Base-by-base conservation (phyloP, 53 echinoderm and acorn worm species). In the Glandiceps talaboti region DNA sequence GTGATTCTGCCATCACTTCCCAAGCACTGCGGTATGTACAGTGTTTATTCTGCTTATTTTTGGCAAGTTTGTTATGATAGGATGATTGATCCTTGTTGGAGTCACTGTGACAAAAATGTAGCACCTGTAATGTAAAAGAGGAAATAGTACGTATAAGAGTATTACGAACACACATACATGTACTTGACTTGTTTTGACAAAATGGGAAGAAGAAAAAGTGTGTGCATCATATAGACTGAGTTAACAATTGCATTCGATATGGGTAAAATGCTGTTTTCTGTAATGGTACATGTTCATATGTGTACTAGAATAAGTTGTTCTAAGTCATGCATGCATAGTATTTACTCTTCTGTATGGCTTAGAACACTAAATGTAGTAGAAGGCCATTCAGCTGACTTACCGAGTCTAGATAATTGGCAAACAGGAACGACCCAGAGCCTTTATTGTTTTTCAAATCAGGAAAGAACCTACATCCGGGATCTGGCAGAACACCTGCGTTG, bases 41-140 rank as follows among this genome's bases (percentile, higher is more conserved):
- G 0, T 91, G 81, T 1, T 87, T 84, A 75, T 94, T 94, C 32
- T 94, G 94, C 78, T 85, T 89, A 83, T 85, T 94, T 25, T 85
- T 80, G 26, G 94, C 89, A 76, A 87, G 89, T 14, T 33, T 45
- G 73, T 88, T 91, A 79, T 94, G 94, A 14, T 81, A 75, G 73
- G 77, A 86, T 0, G 31, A n/a, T 10, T 64, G 74, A 28, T 85
- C 86, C 0, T 12, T 30, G 6, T 45, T 20, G 0, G 30, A 0
- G 30, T 88, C 82, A 74, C 83, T 73, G 33, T 87, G 83, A 80
- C 90, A 90, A 72, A 90, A 90, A 73, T 90, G 74, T 14, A 73
- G 32, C 28, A 90, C 75, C 90, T 90, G 73, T 27, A 73, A 77
- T n/a, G n/a, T n/a, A n/a, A n/a, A n/a, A n/a, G n/a, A n/a, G n/a